These are phyloP conservation scores for Diplodus sargus DNA, from an alignment of 2,797 vertebrate genomes.

Conservation along the genomic window DNA sequence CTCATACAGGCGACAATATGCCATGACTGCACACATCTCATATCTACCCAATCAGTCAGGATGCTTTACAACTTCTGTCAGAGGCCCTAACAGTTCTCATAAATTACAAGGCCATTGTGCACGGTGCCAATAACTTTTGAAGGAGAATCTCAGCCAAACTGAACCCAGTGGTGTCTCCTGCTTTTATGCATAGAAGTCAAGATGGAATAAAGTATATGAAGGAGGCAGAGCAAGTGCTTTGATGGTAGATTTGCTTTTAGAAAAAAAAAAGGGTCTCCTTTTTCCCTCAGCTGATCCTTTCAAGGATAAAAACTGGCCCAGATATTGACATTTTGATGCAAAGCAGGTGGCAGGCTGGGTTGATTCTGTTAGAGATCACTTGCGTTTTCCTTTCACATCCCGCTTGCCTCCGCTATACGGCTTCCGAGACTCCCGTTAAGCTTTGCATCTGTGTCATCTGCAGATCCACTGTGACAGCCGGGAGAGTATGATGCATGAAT, in stretches of 20 bases:
- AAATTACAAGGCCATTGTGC: constrained; percentile 82
- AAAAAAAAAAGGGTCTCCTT: constrained; percentile 31
- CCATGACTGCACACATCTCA: constrained; percentile 82
- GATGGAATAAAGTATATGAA: constrained; percentile 48
- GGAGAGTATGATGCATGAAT: constrained; percentile 62
- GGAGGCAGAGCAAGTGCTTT: constrained; percentile 44
- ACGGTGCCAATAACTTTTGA: constrained; percentile 85
- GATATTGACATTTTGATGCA: constrained; percentile 70
- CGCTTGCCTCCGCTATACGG: constrained; percentile 25
- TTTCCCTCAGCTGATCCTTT: constrained; percentile 51
- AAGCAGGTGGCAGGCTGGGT: constrained; percentile 64
- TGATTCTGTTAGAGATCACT: constrained; percentile 63
- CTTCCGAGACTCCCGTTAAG: constrained; percentile 44
- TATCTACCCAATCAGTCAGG: constrained; percentile 83
- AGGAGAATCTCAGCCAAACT: constrained; percentile 79
- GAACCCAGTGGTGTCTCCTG: constrained; percentile 54
- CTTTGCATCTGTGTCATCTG: constrained; percentile 68
- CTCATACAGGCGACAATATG: constrained; percentile 76
- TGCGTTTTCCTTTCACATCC: constrained; percentile 61
- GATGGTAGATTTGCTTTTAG: constrained; percentile 56
- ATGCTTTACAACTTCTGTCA: constrained; percentile 86
- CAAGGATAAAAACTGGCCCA: constrained; percentile 57
- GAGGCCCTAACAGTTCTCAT: constrained; percentile 79
- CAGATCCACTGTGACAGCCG: constrained; percentile 61
- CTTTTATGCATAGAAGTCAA: constrained; percentile 42